Conservation (phyloP, 35 echinoderm and acorn worm species). For the Nesometra sesokonis region DNA sequence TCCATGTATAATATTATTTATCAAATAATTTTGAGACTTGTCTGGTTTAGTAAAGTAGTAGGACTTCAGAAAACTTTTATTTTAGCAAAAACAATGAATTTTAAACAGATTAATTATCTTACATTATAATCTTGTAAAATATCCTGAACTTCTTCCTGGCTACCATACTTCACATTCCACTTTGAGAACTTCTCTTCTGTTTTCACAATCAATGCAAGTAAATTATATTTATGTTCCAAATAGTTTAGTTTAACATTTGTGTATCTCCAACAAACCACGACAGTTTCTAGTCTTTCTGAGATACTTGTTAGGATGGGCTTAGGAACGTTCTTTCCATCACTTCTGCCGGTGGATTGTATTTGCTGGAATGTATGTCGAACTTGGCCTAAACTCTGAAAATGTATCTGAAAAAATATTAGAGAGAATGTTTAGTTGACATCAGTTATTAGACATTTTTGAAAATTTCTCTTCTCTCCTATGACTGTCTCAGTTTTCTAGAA, state of each 20-base stretch:
- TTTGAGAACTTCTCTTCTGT: constrained; percentile 84
- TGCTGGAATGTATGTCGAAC: constrained; percentile 46
- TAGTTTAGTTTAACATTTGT: constrained; percentile 52
- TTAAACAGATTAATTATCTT: too few relatives aligned
- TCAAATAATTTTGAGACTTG: too few relatives aligned
- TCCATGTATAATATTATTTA: too few relatives aligned
- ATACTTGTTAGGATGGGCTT: constrained; percentile 49
- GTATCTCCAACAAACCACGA: background rate
- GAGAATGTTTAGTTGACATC: too few relatives aligned
- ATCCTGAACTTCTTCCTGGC: constrained; percentile 33
- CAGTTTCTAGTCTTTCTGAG: constrained; percentile 26
- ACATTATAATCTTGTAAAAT: constrained; percentile 68
- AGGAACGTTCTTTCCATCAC: constrained; percentile 35
- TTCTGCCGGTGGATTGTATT: constrained; percentile 37
- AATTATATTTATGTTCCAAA: constrained; percentile 66
- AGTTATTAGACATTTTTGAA: too few relatives aligned
- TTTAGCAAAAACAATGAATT: too few relatives aligned
- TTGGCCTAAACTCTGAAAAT: constrained; percentile 42
- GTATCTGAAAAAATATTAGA: constrained; percentile 19
- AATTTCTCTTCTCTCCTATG: too few relatives aligned
- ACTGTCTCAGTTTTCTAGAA: too few relatives aligned
- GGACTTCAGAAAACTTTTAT: too few relatives aligned
- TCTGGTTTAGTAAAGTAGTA: too few relatives aligned
- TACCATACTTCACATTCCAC: constrained; percentile 92
- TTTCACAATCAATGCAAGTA: constrained; percentile 90